Evolutionary conservation across 2,113 vertebrate species (phyloP), one percentile per base, ranked within the genome.

Genomic region (Silurus glanis): DNA sequence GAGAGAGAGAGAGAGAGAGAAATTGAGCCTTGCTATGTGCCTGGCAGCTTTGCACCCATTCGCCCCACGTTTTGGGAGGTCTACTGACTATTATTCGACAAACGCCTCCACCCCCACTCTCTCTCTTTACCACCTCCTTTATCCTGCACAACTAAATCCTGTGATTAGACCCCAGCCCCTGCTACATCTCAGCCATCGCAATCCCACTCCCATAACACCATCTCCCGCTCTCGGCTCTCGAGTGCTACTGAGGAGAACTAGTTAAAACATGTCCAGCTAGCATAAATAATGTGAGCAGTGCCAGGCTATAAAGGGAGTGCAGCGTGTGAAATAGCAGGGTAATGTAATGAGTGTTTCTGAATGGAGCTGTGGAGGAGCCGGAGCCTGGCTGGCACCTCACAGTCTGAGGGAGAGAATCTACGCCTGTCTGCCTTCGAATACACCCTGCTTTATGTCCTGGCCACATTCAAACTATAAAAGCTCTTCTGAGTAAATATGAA

Each of bases 391-490:
- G 88, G 88, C 88, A 89, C 88, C 88, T 89, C 66, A 6, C 28
- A 62, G 82, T 86, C 85, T 86, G 76, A 81, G 85, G 59, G 88
- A 75, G 85, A 82, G 88, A 74, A 67, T 83, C 72, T 55, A 75
- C 23, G 17, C 84, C 84, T 80, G 74, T 85, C 47, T 85, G 25
- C 58, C 53, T 79, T 61, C 14, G 71, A 84, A 80, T 83, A 80
- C 86, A 82, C 67, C 49, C 86, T 74, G 86, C 88, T 89, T 90
- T 87, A 88, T 86, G 84, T 84, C 86, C 56, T 83, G 23, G 59
- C 58, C 86, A 87, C 89, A 89, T 90, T 87, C 85, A 85, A 67
- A 83, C 83, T 83, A 85, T 87, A 87, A 90, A 90, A 85, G 87
- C 79, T 69, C 28, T 88, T 85, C 80, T 64, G 89, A 74, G 81